phyloP scores from a whole-genome alignment of 2,888 invertebrate genomes.

The Torymus texanus region DNA sequence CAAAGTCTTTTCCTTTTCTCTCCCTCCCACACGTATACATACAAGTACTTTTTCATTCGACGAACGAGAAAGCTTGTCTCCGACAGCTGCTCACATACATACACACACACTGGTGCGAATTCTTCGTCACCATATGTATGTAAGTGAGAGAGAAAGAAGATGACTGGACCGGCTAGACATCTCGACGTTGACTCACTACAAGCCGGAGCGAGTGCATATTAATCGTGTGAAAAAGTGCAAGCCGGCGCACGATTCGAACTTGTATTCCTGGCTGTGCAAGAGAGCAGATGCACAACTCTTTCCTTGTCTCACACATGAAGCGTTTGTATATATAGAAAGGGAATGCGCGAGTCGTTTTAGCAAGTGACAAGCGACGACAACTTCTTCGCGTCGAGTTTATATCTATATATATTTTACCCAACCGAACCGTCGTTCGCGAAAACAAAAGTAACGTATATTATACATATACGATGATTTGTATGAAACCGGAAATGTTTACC shows the following conservation, averaged over 20 bases:
- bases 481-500: too few relatives aligned
- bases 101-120: constrained; percentile 18
- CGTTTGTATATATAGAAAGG: too few relatives aligned
- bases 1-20: constrained; percentile 4
- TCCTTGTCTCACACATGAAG: neutral
- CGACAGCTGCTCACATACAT: constrained; percentile 40
- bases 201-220: constrained; percentile 56
- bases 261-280: constrained; percentile 5
- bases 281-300: constrained; percentile 3
- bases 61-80: neutral
- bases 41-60: constrained; percentile 16
- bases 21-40: neutral
- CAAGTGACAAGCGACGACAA: too few relatives aligned
- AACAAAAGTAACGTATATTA: too few relatives aligned
- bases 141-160: constrained; percentile 41
- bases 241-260: constrained; percentile 53
- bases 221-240: constrained; percentile 60
- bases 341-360: too few relatives aligned
- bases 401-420: too few relatives aligned
- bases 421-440: too few relatives aligned
- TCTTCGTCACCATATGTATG: neutral
- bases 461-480: too few relatives aligned
- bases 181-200: constrained; percentile 54
- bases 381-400: too few relatives aligned
- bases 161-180: constrained; percentile 54